Evolutionary conservation across 2,888 invertebrate genomes (phyloP).

Genomic region (Cerceris rybyensis): DNA sequence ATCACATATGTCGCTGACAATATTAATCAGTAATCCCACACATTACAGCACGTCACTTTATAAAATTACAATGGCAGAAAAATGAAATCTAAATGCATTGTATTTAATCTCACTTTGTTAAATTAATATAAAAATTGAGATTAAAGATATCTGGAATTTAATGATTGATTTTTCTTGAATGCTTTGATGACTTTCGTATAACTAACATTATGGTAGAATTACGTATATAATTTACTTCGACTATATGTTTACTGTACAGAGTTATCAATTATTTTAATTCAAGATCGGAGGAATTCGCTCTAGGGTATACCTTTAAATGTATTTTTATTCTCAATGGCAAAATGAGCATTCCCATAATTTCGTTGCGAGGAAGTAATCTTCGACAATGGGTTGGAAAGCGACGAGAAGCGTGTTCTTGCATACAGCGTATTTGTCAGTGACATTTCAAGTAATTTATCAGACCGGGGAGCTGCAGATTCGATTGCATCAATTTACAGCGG

Average conservation of each 20-base stretch:
- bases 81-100: no score
- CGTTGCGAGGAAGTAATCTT: conserved; percentile 47
- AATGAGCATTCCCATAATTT: conserved; percentile 39
- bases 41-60: no score
- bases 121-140: no score
- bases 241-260: not conserved
- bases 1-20: no score
- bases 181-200: no score
- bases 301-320: conserved; percentile 14
- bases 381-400: conserved; percentile 39
- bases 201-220: no score
- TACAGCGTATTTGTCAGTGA: conserved; percentile 59
- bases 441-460: conserved; percentile 57
- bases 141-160: no score
- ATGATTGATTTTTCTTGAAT: no score
- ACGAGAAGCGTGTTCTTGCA: conserved; percentile 35
- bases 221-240: not conserved
- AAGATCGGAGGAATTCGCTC: not conserved
- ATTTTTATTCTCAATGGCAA: conserved; percentile 8
- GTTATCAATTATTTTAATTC: not conserved
- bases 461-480: conserved; percentile 36
- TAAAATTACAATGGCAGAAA: no score
- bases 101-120: no score
- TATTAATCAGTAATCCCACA: no score
- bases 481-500: conserved; percentile 47